Percentiles rank a stretch among this genome's conserved stretches.
These are phyloP conservation scores for Monoplex corrugatus DNA, from an alignment of 2,888 invertebrate genomes.

Conservation along the genomic window DNA sequence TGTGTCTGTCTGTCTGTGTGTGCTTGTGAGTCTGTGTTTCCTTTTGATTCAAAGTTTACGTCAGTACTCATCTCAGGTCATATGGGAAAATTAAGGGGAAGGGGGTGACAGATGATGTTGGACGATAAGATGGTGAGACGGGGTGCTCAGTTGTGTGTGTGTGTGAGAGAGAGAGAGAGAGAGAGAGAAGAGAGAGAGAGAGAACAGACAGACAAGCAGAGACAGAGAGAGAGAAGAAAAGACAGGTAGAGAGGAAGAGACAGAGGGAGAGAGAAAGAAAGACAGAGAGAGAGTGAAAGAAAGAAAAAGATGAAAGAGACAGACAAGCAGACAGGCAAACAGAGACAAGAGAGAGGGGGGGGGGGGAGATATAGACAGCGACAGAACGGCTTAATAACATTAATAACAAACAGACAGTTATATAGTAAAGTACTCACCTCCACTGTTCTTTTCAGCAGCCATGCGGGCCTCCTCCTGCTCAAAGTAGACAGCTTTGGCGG, in stretches of 20 bases:
- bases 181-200: not conserved
- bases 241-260: conserved; percentile 1
- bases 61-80: no score
- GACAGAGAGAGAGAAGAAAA: conserved; percentile 28
- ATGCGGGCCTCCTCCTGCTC: conserved; percentile 43
- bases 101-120: no score
- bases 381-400: not conserved
- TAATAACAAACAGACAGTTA: not conserved
- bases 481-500: conserved; percentile 49
- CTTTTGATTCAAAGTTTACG: no score
- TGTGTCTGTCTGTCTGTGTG: no score
- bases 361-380: not conserved
- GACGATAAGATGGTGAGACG: no score
- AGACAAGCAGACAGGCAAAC: not conserved
- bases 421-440: not conserved
- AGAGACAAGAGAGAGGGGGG: not conserved
- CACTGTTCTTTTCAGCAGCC: conserved; percentile 31
- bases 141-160: no score
- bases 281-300: conserved; percentile 2
- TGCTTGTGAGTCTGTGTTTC: no score
- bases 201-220: not conserved
- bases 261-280: conserved; percentile 33
- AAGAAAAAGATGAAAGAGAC: not conserved
- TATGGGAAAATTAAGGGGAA: no score
- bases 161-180: not conserved